Evolutionary conservation across 2,113 vertebrate species (phyloP).

Genomic region (Pardalotus punctatus): DNA sequence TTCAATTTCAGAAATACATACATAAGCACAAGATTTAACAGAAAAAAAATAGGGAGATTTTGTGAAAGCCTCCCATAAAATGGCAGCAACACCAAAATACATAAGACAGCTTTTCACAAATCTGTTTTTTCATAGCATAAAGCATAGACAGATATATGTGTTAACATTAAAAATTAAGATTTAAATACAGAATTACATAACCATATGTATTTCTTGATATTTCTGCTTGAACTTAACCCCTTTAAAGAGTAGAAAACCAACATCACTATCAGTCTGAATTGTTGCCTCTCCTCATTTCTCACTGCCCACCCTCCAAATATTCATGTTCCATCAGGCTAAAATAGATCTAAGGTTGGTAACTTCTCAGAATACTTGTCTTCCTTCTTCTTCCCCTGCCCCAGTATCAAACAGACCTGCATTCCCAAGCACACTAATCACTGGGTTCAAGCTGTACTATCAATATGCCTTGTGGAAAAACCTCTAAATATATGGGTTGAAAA

Average conservation of each 20-base stretch:
- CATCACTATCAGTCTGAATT: neutral
- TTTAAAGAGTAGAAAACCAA: neutral
- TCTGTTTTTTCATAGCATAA: neutral
- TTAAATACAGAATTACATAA: neutral
- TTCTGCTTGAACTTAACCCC: neutral
- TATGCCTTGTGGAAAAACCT: constrained; percentile 36
- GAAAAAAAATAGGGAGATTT: neutral
- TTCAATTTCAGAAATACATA: neutral
- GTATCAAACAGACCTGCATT: neutral
- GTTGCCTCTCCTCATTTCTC: neutral
- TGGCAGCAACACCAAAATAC: neutral
- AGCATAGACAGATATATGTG: neutral
- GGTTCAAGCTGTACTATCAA: neutral
- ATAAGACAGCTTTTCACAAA: neutral
- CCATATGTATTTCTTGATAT: neutral
- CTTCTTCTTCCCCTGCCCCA: neutral
- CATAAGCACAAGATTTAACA: neutral
- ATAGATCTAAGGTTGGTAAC: neutral
- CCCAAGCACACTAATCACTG: neutral
- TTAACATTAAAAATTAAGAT: neutral
- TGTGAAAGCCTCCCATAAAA: neutral
- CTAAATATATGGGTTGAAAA: constrained; percentile 2
- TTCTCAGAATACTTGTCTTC: neutral
- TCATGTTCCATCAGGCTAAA: neutral
- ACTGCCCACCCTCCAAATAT: neutral